A percentile compares a stretch with the other conserved stretches of the same genome.
phyloP scores from a whole-genome alignment of 2,113 vertebrate species.

The Poeciliopsis prolifica region DNA sequence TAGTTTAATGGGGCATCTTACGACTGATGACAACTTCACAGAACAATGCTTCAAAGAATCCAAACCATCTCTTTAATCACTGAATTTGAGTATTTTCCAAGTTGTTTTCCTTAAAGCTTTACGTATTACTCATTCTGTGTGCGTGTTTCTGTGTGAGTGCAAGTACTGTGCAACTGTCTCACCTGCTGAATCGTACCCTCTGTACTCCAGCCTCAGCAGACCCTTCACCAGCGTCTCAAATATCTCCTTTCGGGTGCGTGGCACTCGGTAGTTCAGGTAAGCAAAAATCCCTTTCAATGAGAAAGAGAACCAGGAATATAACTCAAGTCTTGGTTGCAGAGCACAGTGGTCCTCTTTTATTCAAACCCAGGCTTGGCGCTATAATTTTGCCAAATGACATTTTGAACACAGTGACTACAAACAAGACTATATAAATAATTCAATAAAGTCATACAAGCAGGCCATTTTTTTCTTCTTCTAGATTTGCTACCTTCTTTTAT shows the following conservation, averaged over 20 bases:
- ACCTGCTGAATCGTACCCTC: conserved; percentile 99
- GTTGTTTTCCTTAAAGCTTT: background rate
- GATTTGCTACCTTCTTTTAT: background rate
- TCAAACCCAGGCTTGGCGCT: background rate
- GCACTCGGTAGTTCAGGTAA: conserved; percentile 95
- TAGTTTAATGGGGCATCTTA: background rate
- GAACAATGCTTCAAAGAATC: background rate
- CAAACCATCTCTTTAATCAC: too few species aligned
- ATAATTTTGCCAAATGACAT: background rate
- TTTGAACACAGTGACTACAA: background rate
- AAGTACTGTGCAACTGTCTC: conserved; percentile 48
- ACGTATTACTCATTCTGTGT: background rate
- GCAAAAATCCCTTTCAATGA: conserved; percentile 90
- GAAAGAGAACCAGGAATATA: conserved; percentile 24
- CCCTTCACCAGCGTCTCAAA: conserved; percentile 93
- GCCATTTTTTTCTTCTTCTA: background rate
- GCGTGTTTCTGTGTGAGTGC: background rate
- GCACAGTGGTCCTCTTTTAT: background rate
- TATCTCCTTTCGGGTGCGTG: conserved; percentile 92
- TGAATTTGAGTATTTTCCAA: background rate
- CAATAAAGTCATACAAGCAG: background rate
- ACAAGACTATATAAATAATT: background rate
- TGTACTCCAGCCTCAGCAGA: conserved; percentile 94
- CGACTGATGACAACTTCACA: background rate
- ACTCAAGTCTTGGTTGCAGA: conserved; percentile 1